Evolutionary conservation across 2,797 vertebrate species (phyloP).

Genomic region (Botia kubotai): DNA sequence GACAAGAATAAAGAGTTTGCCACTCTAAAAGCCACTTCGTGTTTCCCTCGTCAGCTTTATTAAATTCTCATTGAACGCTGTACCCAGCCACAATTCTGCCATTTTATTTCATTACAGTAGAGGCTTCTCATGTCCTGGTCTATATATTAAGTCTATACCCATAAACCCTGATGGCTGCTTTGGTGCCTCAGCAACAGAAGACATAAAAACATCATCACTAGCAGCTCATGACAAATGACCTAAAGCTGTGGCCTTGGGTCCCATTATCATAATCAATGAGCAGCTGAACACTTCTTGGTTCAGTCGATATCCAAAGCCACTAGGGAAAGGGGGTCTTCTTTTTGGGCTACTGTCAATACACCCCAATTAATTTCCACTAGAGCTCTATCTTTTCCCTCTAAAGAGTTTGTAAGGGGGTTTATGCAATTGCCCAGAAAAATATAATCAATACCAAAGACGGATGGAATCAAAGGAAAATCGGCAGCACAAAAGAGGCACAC

Average conservation of each 20-base stretch:
- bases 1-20: slow-evolving; percentile 18
- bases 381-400: slow-evolving; percentile 49
- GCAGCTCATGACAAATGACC: slow-evolving; percentile 55
- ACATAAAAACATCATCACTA: slow-evolving; percentile 37
- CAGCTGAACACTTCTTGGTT: slow-evolving; percentile 37
- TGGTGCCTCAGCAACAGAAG: not conserved
- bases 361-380: slow-evolving; percentile 48
- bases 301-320: slow-evolving; percentile 39
- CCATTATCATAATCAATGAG: slow-evolving; percentile 63
- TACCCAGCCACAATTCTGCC: slow-evolving; percentile 14
- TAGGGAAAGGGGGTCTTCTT: slow-evolving; percentile 14
- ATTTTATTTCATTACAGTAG: slow-evolving; percentile 32
- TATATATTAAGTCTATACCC: not conserved
- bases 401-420: slow-evolving; percentile 27
- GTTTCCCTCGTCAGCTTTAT: slow-evolving; percentile 41
- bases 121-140: not conserved
- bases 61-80: slow-evolving; percentile 41
- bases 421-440: slow-evolving; percentile 21
- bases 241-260: slow-evolving; percentile 5
- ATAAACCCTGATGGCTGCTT: slow-evolving; percentile 29
- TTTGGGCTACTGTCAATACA: slow-evolving; percentile 53
- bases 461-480: slow-evolving; percentile 22
- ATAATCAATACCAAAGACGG: slow-evolving; percentile 37
- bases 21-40: slow-evolving; percentile 40
- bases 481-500: not conserved